These are phyloP conservation scores for Bicyclus anynana DNA, from an alignment of 1,140 invertebrate genomes.

Conservation along the genomic window DNA sequence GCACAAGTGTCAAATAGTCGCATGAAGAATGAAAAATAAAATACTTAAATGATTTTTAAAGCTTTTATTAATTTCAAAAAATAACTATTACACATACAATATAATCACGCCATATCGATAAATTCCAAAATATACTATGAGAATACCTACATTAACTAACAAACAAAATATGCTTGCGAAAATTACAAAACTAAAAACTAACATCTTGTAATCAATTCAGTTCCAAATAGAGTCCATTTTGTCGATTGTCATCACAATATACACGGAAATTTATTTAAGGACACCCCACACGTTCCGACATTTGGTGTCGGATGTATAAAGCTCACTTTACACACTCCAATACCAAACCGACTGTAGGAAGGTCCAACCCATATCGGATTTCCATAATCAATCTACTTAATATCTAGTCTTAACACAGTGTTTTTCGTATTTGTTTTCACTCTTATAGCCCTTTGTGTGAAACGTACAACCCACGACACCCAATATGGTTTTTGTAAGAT, in stretches of 20 bases:
- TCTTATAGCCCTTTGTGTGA: too few relatives aligned
- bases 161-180: constrained; percentile 33
- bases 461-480: too few relatives aligned
- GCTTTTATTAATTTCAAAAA: constrained; percentile 73
- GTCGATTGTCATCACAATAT: constrained; percentile 40
- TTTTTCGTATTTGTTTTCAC: background rate
- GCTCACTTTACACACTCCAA: too few relatives aligned
- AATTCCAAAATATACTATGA: constrained; percentile 63
- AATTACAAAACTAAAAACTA: constrained; percentile 37
- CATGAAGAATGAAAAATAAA: constrained; percentile 12
- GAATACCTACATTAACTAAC: constrained; percentile 51
- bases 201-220: constrained; percentile 35
- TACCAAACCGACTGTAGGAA: too few relatives aligned
- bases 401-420: constrained; percentile 15
- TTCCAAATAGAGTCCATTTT: constrained; percentile 25
- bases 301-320: too few relatives aligned
- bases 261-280: constrained; percentile 21
- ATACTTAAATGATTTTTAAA: constrained; percentile 46
- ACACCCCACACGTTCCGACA: too few relatives aligned
- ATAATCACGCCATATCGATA: constrained; percentile 63
- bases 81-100: constrained; percentile 52
- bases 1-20: too few relatives aligned
- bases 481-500: too few relatives aligned
- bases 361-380: too few relatives aligned
- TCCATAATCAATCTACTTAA: constrained; percentile 27